These are phyloP conservation scores for Paralichthys olivaceus DNA, from an alignment of 2,113 vertebrate genomes.

Conservation along the genomic window DNA sequence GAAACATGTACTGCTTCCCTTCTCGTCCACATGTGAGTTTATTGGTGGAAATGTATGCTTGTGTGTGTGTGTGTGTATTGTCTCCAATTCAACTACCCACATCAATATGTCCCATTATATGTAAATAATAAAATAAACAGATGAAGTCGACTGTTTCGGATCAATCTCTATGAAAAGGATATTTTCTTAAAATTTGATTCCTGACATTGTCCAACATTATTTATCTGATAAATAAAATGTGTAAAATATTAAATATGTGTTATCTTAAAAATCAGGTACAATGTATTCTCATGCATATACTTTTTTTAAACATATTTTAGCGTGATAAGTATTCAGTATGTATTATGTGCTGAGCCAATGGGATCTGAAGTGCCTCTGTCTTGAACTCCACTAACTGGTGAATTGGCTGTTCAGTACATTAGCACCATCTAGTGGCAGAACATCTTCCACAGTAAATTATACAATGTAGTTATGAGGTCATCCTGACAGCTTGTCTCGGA, in stretches of 20 bases:
- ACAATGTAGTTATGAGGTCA: conserved; percentile 59
- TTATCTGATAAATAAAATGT: not conserved
- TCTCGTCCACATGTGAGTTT: conserved; percentile 58
- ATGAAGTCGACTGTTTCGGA: conserved; percentile 43
- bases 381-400: not conserved
- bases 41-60: conserved; percentile 44
- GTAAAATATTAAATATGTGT: no score
- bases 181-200: not conserved
- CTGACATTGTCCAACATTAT: not conserved
- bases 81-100: conserved; percentile 34
- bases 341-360: not conserved
- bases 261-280: not conserved
- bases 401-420: not conserved
- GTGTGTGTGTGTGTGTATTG: conserved; percentile 42
- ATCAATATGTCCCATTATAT: conserved; percentile 61
- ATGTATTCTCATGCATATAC: not conserved
- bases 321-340: not conserved
- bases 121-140: conserved; percentile 76
- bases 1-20: conserved; percentile 56
- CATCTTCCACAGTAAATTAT: not conserved
- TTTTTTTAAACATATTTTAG: not conserved
- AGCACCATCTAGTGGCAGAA: conserved; percentile 75
- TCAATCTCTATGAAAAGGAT: not conserved
- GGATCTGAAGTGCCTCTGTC: no score
- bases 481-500: conserved; percentile 40